A percentile compares a stretch with the other conserved stretches of the same genome.
Conservation (phyloP, 2,888 invertebrate species). For the Amphipyra tragopoginis region DNA sequence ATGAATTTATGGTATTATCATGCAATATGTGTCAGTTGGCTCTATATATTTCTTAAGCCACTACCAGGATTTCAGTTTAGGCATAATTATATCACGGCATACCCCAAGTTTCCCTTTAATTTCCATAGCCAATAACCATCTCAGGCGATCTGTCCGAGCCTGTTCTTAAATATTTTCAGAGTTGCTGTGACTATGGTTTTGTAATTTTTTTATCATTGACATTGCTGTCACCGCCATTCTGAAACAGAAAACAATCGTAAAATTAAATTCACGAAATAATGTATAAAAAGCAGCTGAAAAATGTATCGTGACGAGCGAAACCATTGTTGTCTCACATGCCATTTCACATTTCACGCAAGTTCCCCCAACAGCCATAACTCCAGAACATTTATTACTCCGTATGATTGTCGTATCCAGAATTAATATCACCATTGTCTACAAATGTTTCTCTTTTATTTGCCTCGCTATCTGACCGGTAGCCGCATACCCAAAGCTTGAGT, state of each 20-base stretch:
- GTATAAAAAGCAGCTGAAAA: slow-evolving; percentile 51
- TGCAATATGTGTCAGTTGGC: no score
- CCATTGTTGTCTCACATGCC: slow-evolving; percentile 56
- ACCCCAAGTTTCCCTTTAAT: no score
- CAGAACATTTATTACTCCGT: slow-evolving; percentile 59
- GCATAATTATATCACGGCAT: no score
- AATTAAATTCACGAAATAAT: slow-evolving; percentile 32
- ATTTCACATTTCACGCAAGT: slow-evolving; percentile 55
- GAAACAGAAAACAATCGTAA: slow-evolving; percentile 29
- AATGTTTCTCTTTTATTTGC: slow-evolving; percentile 60
- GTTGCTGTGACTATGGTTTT: no score
- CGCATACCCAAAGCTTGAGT: slow-evolving; percentile 72
- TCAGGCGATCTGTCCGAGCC: no score
- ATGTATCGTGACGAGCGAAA: slow-evolving; percentile 46
- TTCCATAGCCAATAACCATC: no score
- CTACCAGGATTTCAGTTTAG: no score
- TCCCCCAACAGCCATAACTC: slow-evolving; percentile 53
- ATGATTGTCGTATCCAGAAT: slow-evolving; percentile 62
- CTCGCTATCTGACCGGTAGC: slow-evolving; percentile 74
- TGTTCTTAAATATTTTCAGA: not conserved
- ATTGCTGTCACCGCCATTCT: slow-evolving; percentile 24
- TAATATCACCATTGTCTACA: slow-evolving; percentile 62
- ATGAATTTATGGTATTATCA: no score
- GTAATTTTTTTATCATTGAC: slow-evolving; percentile 1
- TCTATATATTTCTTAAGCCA: no score